Conservation (phyloP, 2,888 invertebrate species). For the Capitulum mitella region DNA sequence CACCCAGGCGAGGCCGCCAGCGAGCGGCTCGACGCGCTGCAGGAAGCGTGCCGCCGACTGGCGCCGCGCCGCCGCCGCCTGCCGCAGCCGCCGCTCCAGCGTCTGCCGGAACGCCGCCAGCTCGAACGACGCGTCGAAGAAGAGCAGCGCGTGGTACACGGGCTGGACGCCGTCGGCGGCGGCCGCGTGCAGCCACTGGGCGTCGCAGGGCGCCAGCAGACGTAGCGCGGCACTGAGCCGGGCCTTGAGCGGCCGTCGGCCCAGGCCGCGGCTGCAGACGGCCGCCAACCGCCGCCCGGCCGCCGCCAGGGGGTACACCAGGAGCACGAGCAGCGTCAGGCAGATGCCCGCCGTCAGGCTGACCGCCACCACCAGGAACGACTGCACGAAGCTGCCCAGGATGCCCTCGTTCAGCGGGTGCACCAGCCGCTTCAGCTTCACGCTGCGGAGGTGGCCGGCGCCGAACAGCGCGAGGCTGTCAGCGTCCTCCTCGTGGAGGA, state of each 20-base stretch:
- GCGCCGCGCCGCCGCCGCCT: slow-evolving; percentile 37
- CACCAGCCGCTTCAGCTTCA: slow-evolving; percentile 39
- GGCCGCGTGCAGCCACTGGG: slow-evolving; percentile 45
- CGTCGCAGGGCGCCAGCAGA: slow-evolving; percentile 42
- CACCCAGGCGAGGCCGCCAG: slow-evolving; percentile 49
- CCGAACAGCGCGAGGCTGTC: too few relatives aligned
- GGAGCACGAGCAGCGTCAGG: slow-evolving; percentile 39
- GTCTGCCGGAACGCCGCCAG: slow-evolving; percentile 46
- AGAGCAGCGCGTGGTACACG: slow-evolving; percentile 49
- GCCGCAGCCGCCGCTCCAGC: slow-evolving; percentile 45
- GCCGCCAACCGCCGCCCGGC: slow-evolving; percentile 38
- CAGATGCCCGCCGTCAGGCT: slow-evolving; percentile 38
- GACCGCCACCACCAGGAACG: slow-evolving; percentile 40
- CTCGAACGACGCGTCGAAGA: slow-evolving; percentile 48
- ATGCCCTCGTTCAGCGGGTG: slow-evolving; percentile 45
- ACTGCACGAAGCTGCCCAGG: slow-evolving; percentile 38
- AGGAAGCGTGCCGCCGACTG: slow-evolving; percentile 43
- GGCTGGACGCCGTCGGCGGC: slow-evolving; percentile 40
- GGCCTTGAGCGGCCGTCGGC: slow-evolving; percentile 40
- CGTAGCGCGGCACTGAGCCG: slow-evolving; percentile 28
- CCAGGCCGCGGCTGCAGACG: slow-evolving; percentile 37
- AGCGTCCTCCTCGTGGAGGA: too few relatives aligned
- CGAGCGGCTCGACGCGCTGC: slow-evolving; percentile 44
- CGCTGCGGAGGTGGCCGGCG: background rate
- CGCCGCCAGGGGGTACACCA: slow-evolving; percentile 41